A percentile compares a stretch with the other conserved stretches of the same genome.
phyloP scores from a whole-genome alignment of 1,140 invertebrate species.

The Mamestra configurata region DNA sequence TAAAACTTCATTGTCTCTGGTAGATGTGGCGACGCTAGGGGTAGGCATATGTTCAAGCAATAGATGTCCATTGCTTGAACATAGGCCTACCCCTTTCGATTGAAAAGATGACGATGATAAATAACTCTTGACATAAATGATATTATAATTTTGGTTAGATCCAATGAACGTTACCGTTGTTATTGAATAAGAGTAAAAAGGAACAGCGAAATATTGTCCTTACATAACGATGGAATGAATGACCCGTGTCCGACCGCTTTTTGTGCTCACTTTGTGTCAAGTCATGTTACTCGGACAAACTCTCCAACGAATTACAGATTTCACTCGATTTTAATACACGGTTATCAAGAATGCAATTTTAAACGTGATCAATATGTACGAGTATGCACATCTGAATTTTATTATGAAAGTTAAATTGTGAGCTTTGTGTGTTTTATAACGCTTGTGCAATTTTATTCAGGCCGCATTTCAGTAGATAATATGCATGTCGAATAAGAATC shows the following conservation, averaged over 20 bases:
- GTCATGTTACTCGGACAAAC: constrained; percentile 55
- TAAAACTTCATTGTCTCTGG: too few species aligned
- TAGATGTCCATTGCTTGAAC: too few species aligned
- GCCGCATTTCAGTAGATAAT: constrained; percentile 42
- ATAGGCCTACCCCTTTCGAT: too few species aligned
- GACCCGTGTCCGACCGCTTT: constrained; percentile 48
- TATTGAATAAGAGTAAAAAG: constrained; percentile 42
- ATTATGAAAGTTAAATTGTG: constrained; percentile 10
- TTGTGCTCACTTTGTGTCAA: constrained; percentile 54
- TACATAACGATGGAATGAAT: constrained; percentile 48
- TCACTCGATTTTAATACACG: constrained; percentile 55
- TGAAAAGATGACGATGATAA: too few species aligned
- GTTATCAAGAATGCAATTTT: constrained; percentile 49
- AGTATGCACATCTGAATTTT: neutral
- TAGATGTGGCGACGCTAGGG: too few species aligned
- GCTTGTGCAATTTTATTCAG: constrained; percentile 39
- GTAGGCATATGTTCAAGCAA: too few species aligned
- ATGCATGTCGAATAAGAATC: constrained; percentile 52
- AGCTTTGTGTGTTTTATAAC: constrained; percentile 48
- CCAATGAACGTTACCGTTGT: neutral
- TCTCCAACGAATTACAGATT: constrained; percentile 54
- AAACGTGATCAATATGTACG: constrained; percentile 40
- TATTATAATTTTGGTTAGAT: neutral
- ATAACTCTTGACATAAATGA: too few species aligned
- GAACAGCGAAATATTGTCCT: constrained; percentile 46